Base-by-base conservation (phyloP, 2,113 vertebrate species). In the Centropus unirufus region DNA sequence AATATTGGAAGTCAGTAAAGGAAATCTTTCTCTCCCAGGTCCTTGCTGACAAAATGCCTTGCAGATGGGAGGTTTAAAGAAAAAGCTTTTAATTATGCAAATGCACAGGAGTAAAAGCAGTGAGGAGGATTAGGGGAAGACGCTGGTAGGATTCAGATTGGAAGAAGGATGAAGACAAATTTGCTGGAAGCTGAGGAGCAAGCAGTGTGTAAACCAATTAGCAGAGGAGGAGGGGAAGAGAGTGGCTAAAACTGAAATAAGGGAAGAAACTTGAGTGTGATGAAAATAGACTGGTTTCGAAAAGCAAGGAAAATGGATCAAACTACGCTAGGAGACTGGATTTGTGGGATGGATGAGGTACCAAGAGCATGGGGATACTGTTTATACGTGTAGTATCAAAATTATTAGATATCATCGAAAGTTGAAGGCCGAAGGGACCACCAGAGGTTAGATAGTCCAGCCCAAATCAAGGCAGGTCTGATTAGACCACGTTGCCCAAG, bases 321-420 rank as follows among this genome's bases (percentile, higher is more conserved):
- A 55, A 23, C 7, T 46, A 29, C 0, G 0, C 7, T 21, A 18
- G 16, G 40, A 58, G 9, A 23, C 34, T 55, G 44, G 34, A 40
- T 68, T 40, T 82, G 14, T 20, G 27, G 67, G 9, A 3, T 44
- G 8, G n/a, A 4, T 75, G 22, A 34, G 42, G 32, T 18, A 40
- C 24, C 6, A 62, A 16, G 24, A 74, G 32, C 9, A 34, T 5
- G 39, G n/a, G 30, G 34, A n/a, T 84, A 51, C 18, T 84, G 22
- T 32, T 83, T 22, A 22, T 40, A 14, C 26, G 9, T 73, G 6
- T 7, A 22, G 12, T 54, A n/a, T 44, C 70, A 73, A 68, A 73
- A 57, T 51, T 0, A 32, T 36, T 34, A 67, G 32, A 7, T 87
- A 26, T 8, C 23, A 26, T 39, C 36, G 34, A 61, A n/a, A 66